Conservation (phyloP, 2,888 invertebrate species). For the Spatulosminthurus flaviceps region DNA sequence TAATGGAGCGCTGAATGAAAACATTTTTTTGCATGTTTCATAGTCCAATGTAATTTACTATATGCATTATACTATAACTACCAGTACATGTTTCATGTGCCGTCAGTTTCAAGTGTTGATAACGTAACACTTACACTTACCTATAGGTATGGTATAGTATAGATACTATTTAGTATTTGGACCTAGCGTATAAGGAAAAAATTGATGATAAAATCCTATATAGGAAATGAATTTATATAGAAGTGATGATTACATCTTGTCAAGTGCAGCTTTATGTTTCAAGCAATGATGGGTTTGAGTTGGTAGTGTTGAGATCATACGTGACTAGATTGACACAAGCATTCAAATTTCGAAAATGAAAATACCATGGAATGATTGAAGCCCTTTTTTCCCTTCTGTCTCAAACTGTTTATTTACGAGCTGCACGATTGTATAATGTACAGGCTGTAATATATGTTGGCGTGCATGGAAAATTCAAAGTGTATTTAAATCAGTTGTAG, state of each 20-base stretch:
- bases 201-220: too few species aligned
- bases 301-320: slow-evolving; percentile 15
- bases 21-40: background rate
- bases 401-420: background rate
- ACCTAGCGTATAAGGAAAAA: too few species aligned
- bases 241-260: too few species aligned
- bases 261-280: slow-evolving; percentile 28
- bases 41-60: background rate
- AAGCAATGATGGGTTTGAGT: slow-evolving; percentile 16
- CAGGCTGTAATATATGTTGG: too few species aligned
- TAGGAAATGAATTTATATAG: too few species aligned
- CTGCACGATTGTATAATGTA: too few species aligned
- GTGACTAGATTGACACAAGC: slow-evolving; percentile 23
- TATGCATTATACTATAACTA: too few species aligned
- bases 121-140: too few species aligned
- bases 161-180: too few species aligned
- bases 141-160: too few species aligned
- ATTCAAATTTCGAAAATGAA: slow-evolving; percentile 21
- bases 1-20: slow-evolving; percentile 35
- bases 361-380: background rate
- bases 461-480: too few species aligned
- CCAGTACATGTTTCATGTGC: background rate
- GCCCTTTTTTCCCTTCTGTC: background rate
- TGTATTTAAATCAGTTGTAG: too few species aligned
- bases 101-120: background rate